Evolutionary conservation across 2,797 vertebrate genomes (phyloP).

Genomic region (Clamator glandarius): DNA sequence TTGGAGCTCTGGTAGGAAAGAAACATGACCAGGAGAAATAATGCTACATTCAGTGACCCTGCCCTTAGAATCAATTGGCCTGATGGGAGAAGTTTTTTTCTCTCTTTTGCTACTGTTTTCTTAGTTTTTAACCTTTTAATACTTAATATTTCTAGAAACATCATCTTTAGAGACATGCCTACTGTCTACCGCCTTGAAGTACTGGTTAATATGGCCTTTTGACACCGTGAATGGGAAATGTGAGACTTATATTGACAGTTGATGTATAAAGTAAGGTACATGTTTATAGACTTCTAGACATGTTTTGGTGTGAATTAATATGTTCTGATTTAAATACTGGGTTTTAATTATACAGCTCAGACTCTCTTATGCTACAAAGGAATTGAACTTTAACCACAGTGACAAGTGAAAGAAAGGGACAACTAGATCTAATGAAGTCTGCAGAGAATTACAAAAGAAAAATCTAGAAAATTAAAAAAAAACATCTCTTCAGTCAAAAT

Average conservation of each 20-base stretch:
- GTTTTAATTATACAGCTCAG: not conserved
- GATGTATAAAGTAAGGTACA: not conserved
- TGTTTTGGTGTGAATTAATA: not conserved
- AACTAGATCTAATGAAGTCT: not conserved
- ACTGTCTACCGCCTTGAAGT: not conserved
- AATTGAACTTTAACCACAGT: not conserved
- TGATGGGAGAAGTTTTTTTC: conserved; percentile 77
- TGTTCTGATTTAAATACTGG: not conserved
- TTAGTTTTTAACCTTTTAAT: conserved; percentile 81
- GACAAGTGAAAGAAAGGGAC: not conserved
- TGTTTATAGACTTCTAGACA: conserved; percentile 34
- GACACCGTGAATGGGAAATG: not conserved
- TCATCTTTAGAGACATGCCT: conserved; percentile 47
- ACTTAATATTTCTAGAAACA: conserved; percentile 72
- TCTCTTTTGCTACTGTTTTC: conserved; percentile 79
- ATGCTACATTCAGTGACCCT: conserved; percentile 93
- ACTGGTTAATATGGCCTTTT: not conserved
- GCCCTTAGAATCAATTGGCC: conserved; percentile 82
- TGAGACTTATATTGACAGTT: not conserved
- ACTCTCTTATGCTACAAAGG: not conserved
- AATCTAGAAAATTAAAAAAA: not conserved
- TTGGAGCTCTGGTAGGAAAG: conserved; percentile 92
- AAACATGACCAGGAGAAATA: conserved; percentile 91
- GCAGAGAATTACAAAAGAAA: not conserved
- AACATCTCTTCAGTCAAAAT: not conserved